Conservation (phyloP, 2,888 invertebrate species). For the Trichopria drosophilae region DNA sequence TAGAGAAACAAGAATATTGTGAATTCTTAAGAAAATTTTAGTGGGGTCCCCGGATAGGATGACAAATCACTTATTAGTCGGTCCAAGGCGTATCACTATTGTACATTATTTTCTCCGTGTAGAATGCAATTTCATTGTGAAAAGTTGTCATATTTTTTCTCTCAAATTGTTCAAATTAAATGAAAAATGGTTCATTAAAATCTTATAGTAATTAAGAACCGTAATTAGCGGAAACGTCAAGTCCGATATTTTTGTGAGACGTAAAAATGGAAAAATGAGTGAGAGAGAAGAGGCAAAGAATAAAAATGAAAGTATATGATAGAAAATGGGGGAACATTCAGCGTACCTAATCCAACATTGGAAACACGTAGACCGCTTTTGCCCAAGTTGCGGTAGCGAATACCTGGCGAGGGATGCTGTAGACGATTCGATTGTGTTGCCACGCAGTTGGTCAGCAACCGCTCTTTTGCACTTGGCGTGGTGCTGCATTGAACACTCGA, state of each 20-base stretch:
- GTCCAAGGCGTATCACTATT: no score
- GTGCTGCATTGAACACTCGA: constrained; percentile 59
- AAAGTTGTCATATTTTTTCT: no score
- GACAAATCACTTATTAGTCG: no score
- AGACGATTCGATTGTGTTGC: constrained; percentile 62
- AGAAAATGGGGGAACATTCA: constrained; percentile 41
- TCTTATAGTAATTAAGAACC: no score
- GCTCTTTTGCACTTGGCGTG: constrained; percentile 62
- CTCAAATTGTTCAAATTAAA: no score
- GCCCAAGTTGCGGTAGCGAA: constrained; percentile 90
- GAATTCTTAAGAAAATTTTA: no score
- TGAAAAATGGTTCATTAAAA: no score
- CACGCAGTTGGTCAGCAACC: constrained; percentile 59
- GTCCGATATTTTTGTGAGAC: not conserved
- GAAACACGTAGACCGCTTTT: constrained; percentile 94
- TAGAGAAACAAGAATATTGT: no score
- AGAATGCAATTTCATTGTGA: no score
- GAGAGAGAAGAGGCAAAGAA: not conserved
- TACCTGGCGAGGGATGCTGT: constrained; percentile 74
- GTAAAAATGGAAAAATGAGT: not conserved
- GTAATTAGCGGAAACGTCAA: no score
- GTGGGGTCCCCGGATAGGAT: no score
- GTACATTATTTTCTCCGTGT: no score
- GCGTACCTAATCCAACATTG: constrained; percentile 83
- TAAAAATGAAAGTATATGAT: constrained; percentile 33